phyloP scores from a whole-genome alignment of 2,888 invertebrate genomes.

The Caenorhabditis sp. region DNA sequence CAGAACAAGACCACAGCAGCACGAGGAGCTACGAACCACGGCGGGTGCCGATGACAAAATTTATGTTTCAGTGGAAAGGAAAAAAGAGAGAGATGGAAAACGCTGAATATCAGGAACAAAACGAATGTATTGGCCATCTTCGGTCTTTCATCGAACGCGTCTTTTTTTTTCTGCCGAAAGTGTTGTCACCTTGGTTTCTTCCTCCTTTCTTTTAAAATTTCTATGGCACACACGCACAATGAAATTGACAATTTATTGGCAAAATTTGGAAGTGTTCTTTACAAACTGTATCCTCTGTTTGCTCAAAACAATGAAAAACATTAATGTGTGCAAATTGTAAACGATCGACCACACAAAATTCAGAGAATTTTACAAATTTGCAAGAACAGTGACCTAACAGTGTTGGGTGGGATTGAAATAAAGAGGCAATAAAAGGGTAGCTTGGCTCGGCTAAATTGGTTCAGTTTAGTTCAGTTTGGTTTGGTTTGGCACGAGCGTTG shows the following conservation, averaged over 20 bases:
- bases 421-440: neutral
- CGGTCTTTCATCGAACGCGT: conserved; percentile 3
- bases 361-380: too few species aligned
- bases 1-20: neutral
- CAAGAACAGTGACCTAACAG: too few species aligned
- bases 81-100: neutral
- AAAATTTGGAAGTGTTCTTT: neutral
- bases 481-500: neutral
- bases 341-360: neutral
- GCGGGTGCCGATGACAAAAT: neutral
- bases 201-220: neutral
- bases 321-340: neutral
- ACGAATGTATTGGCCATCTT: neutral
- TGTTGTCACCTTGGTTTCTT: conserved; percentile 11
- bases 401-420: neutral
- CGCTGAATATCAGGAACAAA: neutral
- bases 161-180: neutral
- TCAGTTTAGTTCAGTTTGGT: neutral
- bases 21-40: neutral
- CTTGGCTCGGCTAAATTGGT: neutral
- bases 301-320: neutral
- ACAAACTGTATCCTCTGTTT: neutral
- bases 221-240: neutral
- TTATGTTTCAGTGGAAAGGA: neutral
- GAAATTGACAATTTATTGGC: neutral